Evolutionary conservation across 2,113 vertebrate genomes (phyloP).

Genomic region (Naja naja): DNA sequence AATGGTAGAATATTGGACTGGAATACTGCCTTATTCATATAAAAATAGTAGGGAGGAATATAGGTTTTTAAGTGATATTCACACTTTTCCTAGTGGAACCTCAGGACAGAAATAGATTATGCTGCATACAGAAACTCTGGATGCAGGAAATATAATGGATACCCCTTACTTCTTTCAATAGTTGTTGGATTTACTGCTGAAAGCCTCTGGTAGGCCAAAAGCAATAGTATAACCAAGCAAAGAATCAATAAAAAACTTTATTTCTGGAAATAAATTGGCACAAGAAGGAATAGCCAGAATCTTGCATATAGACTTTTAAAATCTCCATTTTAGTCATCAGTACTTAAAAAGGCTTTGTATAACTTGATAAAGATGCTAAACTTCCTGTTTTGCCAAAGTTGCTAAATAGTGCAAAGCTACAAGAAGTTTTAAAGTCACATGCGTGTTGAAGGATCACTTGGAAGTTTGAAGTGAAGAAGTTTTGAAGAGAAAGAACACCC

Average conservation of each 20-base stretch:
- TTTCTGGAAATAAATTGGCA: background rate
- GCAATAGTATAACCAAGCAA: background rate
- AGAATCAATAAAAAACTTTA: background rate
- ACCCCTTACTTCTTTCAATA: background rate
- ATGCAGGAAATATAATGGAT: background rate
- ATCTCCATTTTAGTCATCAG: background rate
- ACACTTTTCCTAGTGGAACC: background rate
- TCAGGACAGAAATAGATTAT: background rate
- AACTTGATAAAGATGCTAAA: background rate
- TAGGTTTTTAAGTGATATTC: background rate
- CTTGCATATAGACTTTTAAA: background rate
- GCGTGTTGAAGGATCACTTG: background rate
- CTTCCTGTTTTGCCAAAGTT: background rate
- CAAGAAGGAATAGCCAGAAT: background rate
- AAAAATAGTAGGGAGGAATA: background rate
- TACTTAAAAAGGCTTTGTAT: background rate
- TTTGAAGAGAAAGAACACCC: background rate
- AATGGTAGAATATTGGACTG: background rate
- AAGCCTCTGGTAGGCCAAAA: background rate
- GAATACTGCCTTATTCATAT: background rate
- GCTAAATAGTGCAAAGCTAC: background rate
- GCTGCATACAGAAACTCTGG: background rate
- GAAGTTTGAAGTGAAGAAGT: background rate
- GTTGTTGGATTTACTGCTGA: background rate
- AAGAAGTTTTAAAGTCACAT: background rate